Evolutionary conservation across 1,140 invertebrate species (phyloP), one percentile per base, ranked within the genome.

Genomic region (Papilio glaucus): DNA sequence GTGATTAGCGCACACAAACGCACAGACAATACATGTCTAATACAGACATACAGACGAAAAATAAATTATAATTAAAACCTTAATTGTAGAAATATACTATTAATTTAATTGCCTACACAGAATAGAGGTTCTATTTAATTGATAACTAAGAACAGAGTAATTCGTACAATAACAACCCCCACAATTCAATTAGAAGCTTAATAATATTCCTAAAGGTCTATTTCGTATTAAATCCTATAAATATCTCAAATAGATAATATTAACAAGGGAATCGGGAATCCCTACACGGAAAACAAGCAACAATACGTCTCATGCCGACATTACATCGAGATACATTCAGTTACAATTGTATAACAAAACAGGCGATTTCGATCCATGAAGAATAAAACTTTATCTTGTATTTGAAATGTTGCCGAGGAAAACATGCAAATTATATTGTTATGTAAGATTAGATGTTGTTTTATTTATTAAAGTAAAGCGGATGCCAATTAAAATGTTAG

Each of bases 251-350:
- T 70, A 72, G 72, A 77, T 77, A 74, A 78, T 76, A 79, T 82
- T 77, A 77, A 80, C 79, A 75, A 61, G 76, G 75, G 76, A 78
- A 77, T 78, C 72, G 74, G 61, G 75, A 75, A 77, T 71, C 77
- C 77, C 74, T 24, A 70, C 76, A 80, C 71, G 69, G 77, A 79
- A 82, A 82, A 82, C 74, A 77, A 81, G 80, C 63, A 71, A 70
- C 53, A 77, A 77, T 77, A 69, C 37, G 67, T 69, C 33, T 69
- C 45, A 42, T 69, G 67, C 67, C 42, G 42, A 69, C 42, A 21
- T 53, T 5, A 69, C 42, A 21, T 53, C 12, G 21, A n/a, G 41
- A 29, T 15, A 68, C 26, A 37, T 38, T 65, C 37, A 10, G n/a
- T 18, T n/a, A 39, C 29, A 37, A 41, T 65, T 65, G 37, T 65